Evolutionary conservation across 2,888 invertebrate species (phyloP).

Genomic region (Conchocele bisecta): DNA sequence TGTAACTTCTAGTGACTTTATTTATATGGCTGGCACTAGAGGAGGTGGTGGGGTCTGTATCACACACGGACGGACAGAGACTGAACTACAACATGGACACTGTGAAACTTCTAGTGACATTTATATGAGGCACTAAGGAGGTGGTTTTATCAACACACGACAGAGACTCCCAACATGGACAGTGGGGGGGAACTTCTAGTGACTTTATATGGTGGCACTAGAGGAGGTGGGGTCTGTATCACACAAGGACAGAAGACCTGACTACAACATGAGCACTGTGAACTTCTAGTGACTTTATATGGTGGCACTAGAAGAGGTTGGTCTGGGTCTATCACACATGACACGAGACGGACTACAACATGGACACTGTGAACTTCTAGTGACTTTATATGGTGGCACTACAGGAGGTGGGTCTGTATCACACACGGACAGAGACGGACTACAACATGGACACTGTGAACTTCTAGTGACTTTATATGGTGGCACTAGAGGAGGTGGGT

Average conservation of each 20-base stretch:
- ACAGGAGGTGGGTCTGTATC: conserved; percentile 66
- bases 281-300: conserved; percentile 69
- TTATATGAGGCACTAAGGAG: no score
- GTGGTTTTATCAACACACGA: no score
- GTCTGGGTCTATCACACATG: conserved; percentile 61
- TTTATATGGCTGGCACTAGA: no score
- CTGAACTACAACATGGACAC: conserved; percentile 66
- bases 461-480: conserved; percentile 68
- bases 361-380: conserved; percentile 71
- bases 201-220: conserved; percentile 54
- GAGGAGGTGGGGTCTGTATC: conserved; percentile 65
- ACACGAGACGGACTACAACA: conserved; percentile 60
- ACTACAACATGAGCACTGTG: conserved; percentile 68
- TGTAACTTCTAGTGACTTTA: no score
- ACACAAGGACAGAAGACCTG: conserved; percentile 59
- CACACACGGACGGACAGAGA: no score
- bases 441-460: conserved; percentile 69
- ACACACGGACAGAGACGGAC: conserved; percentile 59
- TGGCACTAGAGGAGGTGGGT: conserved; percentile 63
- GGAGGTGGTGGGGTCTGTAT: no score
- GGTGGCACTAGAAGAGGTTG: conserved; percentile 62
- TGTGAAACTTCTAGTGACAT: no score
- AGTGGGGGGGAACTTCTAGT: conserved; percentile 70
- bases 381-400: conserved; percentile 54
- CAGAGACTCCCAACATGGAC: conserved; percentile 69